Evolutionary conservation across 2,888 invertebrate genomes (phyloP), one percentile per base, ranked within the genome.

Genomic region (Xestia xanthographa): DNA sequence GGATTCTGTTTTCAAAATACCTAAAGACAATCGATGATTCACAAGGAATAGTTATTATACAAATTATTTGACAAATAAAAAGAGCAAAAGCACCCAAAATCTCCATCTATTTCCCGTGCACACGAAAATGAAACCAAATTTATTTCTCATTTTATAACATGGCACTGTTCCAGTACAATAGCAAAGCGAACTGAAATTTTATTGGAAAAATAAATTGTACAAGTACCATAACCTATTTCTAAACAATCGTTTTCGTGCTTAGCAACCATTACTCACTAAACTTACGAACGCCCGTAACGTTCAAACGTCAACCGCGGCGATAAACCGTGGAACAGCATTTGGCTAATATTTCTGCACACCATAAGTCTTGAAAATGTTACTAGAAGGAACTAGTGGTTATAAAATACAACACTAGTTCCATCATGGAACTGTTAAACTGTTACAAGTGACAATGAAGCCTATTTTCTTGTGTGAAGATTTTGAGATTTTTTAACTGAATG

Each of bases 221-320:
- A 41, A 65, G 70, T 72, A 82, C 82, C 82, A 78, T 85, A 86
- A 86, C 84, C 87, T 79, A 83, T 88, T 86, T 87, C 84, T 82
- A 77, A 86, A 72, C 85, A 85, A 84, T 87, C 84, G 84, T 86
- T 84, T 90, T 89, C 92, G 92, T 92, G 92, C 75, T 86, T 73
- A 48, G 43, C 34, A 72, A 60, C 83, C 87, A 92, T 92, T 91
- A 92, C 75, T 92, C 90, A 92, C 82, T 79, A 85, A 88, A 82
- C 83, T 88, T 87, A 88, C 84, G 75, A 87, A 88, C 87, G 66
- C 66, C 75, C 62, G 75, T 70, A 80, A 66, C 80, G 88, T 90
- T 91, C 85, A 85, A 89, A 91, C 88, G 91, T 92, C 92, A 90
- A 83, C 89, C 62, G 60, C 43, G 62, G 78, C 91, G 89, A 91